Base-by-base conservation (phyloP, 2,888 invertebrate genomes). In the Pristionchus maxplancki region DNA sequence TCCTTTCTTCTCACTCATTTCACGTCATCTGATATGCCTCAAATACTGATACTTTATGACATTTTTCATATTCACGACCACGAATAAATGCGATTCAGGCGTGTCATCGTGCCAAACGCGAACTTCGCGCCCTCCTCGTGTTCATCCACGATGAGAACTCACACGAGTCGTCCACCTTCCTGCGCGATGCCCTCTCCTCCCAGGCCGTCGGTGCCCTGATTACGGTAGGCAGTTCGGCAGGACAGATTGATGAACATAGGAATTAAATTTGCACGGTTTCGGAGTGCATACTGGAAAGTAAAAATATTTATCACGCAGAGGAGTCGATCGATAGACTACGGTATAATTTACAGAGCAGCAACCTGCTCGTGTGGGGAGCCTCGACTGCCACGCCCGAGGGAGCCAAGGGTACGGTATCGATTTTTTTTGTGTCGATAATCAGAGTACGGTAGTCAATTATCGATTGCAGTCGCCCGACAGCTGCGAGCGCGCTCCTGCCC, bases 301-400 rank as follows among this genome's bases (percentile, higher is more conserved):
- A n/a, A n/a, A n/a, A n/a, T n/a, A n/a, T n/a, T n/a, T n/a, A n/a
- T n/a, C n/a, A n/a, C n/a, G n/a, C 9, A 13, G 24, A n/a, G 9
- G 62, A 28, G 28, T 64, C 62, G 67, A 78, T 78, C 28, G 31
- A 82, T 31, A 50, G 13, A 74, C 31, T 83, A 31, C n/a, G 20
- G n/a, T 28, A 44, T 53, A 9, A 28, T 8, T 28, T 83, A 6
- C 85, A 87, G 86, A 50, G 24, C 44, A 67, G 88, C 37, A 81
- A 89, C 31, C 34, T 90, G 40, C 50, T 87, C 74, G 87, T 90
- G 28, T 90, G 87, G 78, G 90, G 90, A 20, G 85, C 83, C 28
- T 89, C 90, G n/a, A 58, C 53, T n/a, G 84, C 71, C 24, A 82
- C 88, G 28, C 85, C 89, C 20, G 89, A 90, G 37, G 90, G 86